Evolutionary conservation across 2,888 invertebrate species (phyloP).

Genomic region (Ichneumoninae sp.): DNA sequence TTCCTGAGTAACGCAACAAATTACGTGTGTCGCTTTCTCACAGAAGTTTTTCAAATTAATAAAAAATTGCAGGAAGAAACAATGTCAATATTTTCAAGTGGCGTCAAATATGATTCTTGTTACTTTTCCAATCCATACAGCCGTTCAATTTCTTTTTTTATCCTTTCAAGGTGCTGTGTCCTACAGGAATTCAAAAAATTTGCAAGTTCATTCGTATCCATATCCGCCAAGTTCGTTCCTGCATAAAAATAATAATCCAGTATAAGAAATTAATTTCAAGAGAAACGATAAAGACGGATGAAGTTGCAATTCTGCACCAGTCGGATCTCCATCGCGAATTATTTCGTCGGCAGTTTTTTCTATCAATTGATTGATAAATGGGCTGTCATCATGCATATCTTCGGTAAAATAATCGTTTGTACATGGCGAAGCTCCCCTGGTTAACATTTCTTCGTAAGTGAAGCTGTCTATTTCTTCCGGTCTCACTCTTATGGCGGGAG

Average conservation of each 20-base stretch:
- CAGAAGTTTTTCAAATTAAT: no score
- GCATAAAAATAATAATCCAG: slow-evolving; percentile 1
- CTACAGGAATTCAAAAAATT: slow-evolving; percentile 64
- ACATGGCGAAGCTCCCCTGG: slow-evolving; percentile 64
- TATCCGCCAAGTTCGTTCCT: slow-evolving; percentile 36
- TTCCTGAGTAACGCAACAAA: no score
- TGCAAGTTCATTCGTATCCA: slow-evolving; percentile 57
- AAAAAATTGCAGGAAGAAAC: no score
- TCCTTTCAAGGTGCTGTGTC: slow-evolving; percentile 62
- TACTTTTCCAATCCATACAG: slow-evolving; percentile 67
- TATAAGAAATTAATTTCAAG: neutral
- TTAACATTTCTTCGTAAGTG: slow-evolving; percentile 69
- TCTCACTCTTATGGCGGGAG: neutral
- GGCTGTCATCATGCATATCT: slow-evolving; percentile 51
- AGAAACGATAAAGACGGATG: neutral
- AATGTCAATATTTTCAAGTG: no score
- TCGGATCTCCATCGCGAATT: slow-evolving; percentile 3
- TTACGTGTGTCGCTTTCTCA: no score
- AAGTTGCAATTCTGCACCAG: neutral
- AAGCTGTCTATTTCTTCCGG: slow-evolving; percentile 58
- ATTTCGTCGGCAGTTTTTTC: slow-evolving; percentile 14
- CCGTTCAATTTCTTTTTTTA: slow-evolving; percentile 67
- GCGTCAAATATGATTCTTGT: neutral
- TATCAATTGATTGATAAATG: neutral
- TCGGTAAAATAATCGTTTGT: slow-evolving; percentile 54